Conservation (phyloP, 2,113 vertebrate genomes). For the Mystacornis crossleyi region DNA sequence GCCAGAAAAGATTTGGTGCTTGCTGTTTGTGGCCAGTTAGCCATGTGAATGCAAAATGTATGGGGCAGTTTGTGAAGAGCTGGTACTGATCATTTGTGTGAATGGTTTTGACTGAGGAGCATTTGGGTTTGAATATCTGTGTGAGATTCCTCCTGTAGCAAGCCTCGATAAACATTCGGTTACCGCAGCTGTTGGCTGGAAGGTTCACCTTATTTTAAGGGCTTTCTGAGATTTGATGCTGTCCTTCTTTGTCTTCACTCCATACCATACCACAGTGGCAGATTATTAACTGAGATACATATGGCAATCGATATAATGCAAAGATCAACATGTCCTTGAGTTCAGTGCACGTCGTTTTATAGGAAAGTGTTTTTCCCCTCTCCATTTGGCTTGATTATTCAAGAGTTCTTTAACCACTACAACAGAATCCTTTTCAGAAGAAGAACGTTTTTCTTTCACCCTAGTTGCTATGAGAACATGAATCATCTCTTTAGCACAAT, state of each 20-base stretch:
- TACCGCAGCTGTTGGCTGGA: neutral
- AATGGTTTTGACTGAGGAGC: neutral
- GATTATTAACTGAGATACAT: conserved; percentile 5
- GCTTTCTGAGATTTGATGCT: neutral
- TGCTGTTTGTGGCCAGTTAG: neutral
- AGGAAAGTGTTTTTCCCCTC: conserved; percentile 63
- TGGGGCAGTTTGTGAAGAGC: conserved; percentile 17
- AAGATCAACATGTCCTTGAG: conserved; percentile 62
- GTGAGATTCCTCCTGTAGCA: neutral
- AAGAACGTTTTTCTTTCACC: conserved; percentile 38
- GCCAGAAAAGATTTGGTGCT: conserved; percentile 38
- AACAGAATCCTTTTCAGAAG: conserved; percentile 78
- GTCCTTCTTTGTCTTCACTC: neutral
- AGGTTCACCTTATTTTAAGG: neutral
- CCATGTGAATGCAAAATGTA: neutral
- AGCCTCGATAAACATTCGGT: neutral
- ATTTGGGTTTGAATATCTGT: neutral
- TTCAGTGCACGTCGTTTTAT: conserved; percentile 54
- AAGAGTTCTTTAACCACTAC: conserved; percentile 76
- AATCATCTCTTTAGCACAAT: conserved; percentile 82
- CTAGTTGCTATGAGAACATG: conserved; percentile 80
- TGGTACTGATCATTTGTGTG: neutral
- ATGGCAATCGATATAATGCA: neutral
- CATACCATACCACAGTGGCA: neutral
- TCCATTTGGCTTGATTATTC: conserved; percentile 76